Evolutionary conservation across 1,140 invertebrate genomes (phyloP).

Genomic region (Bombus terrestris): DNA sequence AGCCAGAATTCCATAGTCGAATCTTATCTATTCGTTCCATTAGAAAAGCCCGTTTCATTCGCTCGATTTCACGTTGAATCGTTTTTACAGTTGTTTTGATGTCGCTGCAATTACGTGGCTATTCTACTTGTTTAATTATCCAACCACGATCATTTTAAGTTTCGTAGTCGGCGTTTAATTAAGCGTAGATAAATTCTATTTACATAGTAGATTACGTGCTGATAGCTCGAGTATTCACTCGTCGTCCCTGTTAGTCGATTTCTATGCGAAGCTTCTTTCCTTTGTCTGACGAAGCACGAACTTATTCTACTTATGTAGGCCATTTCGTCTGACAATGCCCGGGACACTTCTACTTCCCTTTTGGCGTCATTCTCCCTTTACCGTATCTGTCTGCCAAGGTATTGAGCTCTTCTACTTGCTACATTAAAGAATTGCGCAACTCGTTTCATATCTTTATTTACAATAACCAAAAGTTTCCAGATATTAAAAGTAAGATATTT

Average conservation of each 20-base stretch:
- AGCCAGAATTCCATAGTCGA: background rate
- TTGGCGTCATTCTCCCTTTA: background rate
- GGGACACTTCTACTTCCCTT: no score
- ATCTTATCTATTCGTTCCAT: constrained; percentile 5
- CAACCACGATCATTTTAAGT: background rate
- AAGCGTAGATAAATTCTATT: background rate
- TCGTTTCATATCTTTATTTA: background rate
- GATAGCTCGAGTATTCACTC: background rate
- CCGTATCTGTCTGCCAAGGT: background rate
- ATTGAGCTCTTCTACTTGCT: background rate
- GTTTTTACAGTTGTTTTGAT: background rate
- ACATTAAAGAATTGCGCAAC: background rate
- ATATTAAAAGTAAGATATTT: background rate
- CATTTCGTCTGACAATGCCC: background rate
- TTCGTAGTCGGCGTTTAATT: background rate
- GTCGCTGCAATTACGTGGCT: background rate
- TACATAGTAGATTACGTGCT: background rate
- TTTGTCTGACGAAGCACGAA: background rate
- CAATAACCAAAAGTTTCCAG: background rate
- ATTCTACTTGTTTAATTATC: background rate
- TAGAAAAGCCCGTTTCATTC: constrained; percentile 1
- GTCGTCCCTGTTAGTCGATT: background rate
- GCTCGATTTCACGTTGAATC: constrained; percentile 1
- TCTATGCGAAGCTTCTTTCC: background rate
- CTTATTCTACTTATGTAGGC: background rate